Percentiles rank a stretch among this genome's conserved stretches.
phyloP scores from a whole-genome alignment of 2,797 vertebrate species.

The Acomys russatus region DNA sequence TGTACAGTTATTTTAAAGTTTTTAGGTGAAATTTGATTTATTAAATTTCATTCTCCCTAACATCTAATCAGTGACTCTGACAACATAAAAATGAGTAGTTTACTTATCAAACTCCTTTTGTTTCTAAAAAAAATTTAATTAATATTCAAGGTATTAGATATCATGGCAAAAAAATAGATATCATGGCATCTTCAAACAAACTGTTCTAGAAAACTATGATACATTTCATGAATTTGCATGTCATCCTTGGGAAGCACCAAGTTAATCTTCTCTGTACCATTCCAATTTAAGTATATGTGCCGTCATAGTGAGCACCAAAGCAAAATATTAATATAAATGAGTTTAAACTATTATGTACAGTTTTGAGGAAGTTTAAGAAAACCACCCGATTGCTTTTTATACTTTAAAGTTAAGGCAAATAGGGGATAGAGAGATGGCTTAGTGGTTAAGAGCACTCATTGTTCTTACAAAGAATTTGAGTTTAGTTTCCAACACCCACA shows the following conservation, averaged over 20 bases:
- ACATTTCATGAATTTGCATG: not conserved
- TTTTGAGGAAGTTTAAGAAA: conserved; percentile 34
- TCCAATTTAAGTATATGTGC: not conserved
- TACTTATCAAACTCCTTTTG: not conserved
- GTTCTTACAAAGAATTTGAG: not conserved
- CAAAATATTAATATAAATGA: conserved; percentile 48
- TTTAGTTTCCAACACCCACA: not conserved
- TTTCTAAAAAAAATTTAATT: not conserved
- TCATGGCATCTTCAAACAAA: not conserved
- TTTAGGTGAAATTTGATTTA: conserved; percentile 46
- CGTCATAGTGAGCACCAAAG: not conserved
- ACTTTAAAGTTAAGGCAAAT: not conserved
- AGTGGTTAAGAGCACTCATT: not conserved
- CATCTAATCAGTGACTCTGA: conserved; percentile 1
- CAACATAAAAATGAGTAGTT: not conserved
- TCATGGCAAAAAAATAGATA: not conserved
- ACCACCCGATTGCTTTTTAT: not conserved
- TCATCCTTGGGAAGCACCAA: not conserved
- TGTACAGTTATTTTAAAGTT: conserved; percentile 19
- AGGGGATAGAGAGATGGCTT: not conserved
- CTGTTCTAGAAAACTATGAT: not conserved
- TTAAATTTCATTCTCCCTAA: conserved; percentile 37
- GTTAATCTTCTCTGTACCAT: not conserved
- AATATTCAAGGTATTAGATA: not conserved
- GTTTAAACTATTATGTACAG: not conserved